These are phyloP conservation scores for Gallinago media DNA, from an alignment of 2,113 vertebrate genomes.

Conservation along the genomic window DNA sequence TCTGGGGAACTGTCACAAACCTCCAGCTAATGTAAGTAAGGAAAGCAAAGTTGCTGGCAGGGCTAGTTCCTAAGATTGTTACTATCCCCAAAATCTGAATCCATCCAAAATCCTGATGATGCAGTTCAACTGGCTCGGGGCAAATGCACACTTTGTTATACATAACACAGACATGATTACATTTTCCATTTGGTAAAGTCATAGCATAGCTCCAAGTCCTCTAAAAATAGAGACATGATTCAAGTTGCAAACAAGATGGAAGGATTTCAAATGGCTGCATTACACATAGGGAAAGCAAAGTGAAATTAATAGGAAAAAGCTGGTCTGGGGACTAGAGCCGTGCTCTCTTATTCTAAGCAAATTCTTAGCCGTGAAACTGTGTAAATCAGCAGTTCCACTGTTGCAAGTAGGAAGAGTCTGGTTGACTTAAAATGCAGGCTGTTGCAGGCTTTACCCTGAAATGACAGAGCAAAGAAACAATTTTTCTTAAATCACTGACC, in stretches of 20 bases:
- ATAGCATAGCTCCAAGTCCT: conserved; percentile 6
- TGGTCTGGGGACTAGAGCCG: not conserved
- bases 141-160: conserved; percentile 35
- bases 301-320: conserved; percentile 57
- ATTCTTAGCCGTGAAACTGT: not conserved
- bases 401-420: not conserved
- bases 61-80: conserved; percentile 5
- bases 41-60: conserved; percentile 42
- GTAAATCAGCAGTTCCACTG: not conserved
- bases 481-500: conserved; percentile 27
- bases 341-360: not conserved
- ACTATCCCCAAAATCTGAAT: conserved; percentile 32
- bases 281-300: not conserved
- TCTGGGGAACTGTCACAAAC: conserved; percentile 31
- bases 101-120: conserved; percentile 22
- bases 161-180: conserved; percentile 55
- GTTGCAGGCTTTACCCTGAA: conserved; percentile 14
- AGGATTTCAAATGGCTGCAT: conserved; percentile 39
- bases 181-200: conserved; percentile 70
- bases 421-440: conserved; percentile 20
- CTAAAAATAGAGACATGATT: conserved; percentile 66
- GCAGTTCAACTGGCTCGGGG: conserved; percentile 50
- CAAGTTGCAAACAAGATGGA: conserved; percentile 66
- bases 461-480: conserved; percentile 32
- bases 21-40: not conserved